These are phyloP conservation scores for Trachelipus rathkii DNA, from an alignment of 1,140 invertebrate genomes.

Conservation along the genomic window DNA sequence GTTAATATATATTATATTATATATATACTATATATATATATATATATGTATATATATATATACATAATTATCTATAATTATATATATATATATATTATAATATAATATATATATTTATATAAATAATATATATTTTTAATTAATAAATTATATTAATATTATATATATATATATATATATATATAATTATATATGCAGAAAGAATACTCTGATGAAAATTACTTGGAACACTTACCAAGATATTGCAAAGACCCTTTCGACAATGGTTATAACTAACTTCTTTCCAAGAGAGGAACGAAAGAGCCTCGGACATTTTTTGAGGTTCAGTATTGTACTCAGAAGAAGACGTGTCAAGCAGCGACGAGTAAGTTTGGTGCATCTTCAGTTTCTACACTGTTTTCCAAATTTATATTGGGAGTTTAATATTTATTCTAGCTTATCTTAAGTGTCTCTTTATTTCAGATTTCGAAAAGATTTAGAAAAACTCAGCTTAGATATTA, in stretches of 20 bases:
- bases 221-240: conserved; percentile 51
- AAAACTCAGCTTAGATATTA: conserved; percentile 50
- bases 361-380: conserved; percentile 50
- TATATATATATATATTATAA: not conserved
- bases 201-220: conserved; percentile 49
- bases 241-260: conserved; percentile 53
- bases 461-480: conserved; percentile 51
- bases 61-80: not conserved
- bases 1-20: not conserved
- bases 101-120: conserved; percentile 4
- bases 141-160: not conserved
- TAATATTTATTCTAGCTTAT: not conserved
- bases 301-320: conserved; percentile 55
- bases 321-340: conserved; percentile 55
- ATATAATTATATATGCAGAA: conserved; percentile 36
- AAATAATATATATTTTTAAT: not conserved
- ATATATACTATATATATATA: not conserved
- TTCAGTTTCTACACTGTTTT: not conserved
- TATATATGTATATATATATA: not conserved
- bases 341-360: conserved; percentile 50
- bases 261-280: conserved; percentile 55
- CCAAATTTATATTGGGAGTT: not conserved
- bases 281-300: conserved; percentile 54
- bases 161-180: not conserved
- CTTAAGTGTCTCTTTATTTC: conserved; percentile 27